phyloP scores from a whole-genome alignment of 2,888 invertebrate species.

The Trilocha varians region DNA sequence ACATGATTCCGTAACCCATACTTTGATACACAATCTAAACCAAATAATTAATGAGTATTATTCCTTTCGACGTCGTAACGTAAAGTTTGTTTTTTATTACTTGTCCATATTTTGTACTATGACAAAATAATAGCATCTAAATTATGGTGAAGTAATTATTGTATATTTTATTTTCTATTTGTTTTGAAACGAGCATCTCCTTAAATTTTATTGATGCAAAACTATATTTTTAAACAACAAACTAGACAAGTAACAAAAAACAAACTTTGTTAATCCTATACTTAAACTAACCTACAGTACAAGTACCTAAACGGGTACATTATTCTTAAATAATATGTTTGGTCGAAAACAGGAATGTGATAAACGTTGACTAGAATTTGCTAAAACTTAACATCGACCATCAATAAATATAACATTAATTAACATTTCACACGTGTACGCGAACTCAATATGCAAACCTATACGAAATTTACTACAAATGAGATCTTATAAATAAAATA shows the following conservation, averaged over 20 bases:
- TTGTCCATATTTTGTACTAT: no score
- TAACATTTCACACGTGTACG: slow-evolving; percentile 47
- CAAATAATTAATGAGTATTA: neutral
- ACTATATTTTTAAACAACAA: no score
- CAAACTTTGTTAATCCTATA: slow-evolving; percentile 14
- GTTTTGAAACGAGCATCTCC: no score
- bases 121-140: no score
- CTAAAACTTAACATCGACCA: slow-evolving; percentile 70
- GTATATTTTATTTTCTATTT: no score
- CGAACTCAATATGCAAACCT: slow-evolving; percentile 15
- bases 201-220: no score
- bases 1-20: neutral
- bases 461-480: slow-evolving; percentile 44
- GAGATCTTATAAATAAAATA: slow-evolving; percentile 52
- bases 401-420: slow-evolving; percentile 61
- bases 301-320: slow-evolving; percentile 16
- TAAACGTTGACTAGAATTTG: slow-evolving; percentile 73
- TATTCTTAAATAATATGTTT: slow-evolving; percentile 43
- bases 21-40: neutral
- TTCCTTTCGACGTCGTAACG: neutral
- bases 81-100: no score
- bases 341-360: slow-evolving; percentile 72
- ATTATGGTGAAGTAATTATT: no score
- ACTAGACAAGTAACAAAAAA: no score
- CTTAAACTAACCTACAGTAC: slow-evolving; percentile 20